Evolutionary conservation across 2,113 vertebrate species (phyloP).

Genomic region (Chlamydotis undulata): DNA sequence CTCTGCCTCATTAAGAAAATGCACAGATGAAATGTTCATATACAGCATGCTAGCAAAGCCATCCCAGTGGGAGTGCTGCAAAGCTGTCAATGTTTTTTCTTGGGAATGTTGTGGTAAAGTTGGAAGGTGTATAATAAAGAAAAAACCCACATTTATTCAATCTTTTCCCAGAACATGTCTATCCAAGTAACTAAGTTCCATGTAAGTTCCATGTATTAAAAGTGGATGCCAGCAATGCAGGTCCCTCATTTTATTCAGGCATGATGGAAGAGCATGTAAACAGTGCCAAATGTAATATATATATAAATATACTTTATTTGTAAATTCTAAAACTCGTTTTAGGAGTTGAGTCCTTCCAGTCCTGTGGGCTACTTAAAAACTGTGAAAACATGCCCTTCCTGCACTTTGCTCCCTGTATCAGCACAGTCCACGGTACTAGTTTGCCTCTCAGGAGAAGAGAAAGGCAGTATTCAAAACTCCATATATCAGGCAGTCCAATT

Average conservation of each 20-base stretch:
- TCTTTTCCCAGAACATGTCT: background rate
- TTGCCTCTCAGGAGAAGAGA: background rate
- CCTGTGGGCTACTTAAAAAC: background rate
- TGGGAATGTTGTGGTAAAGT: background rate
- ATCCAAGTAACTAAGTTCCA: background rate
- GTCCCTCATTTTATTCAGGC: background rate
- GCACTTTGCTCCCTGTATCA: background rate
- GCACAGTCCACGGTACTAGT: background rate
- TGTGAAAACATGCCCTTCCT: background rate
- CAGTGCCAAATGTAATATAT: background rate
- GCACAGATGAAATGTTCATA: fast-evolving
- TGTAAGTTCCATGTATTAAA: background rate
- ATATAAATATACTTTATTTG: background rate
- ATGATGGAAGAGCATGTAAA: background rate
- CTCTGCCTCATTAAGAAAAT: background rate
- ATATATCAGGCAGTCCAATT: background rate
- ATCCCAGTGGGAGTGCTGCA: background rate
- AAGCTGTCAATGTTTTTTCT: background rate
- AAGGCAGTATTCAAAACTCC: background rate
- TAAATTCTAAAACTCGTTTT: background rate
- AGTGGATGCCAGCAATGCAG: background rate
- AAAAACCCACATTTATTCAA: background rate
- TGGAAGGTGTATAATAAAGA: background rate
- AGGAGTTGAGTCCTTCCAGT: background rate
- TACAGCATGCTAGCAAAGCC: background rate